Percentiles rank a stretch among this genome's conserved stretches.
Evolutionary conservation across 2,113 vertebrate species (phyloP).

Genomic region (Rostratula benghalensis): DNA sequence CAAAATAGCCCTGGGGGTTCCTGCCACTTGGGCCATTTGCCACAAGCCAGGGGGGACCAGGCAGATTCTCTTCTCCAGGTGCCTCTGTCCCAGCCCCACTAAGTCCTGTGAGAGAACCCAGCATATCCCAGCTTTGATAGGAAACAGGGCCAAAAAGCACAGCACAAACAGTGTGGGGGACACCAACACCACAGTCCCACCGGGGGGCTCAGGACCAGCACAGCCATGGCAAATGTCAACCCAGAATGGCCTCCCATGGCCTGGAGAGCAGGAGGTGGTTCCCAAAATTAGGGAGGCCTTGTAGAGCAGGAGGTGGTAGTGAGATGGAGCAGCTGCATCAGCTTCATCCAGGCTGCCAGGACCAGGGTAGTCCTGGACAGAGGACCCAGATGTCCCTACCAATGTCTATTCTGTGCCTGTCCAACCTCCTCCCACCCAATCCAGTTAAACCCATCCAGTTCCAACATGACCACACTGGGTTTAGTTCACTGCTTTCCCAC

Average conservation of each 20-base stretch:
- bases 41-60: not conserved
- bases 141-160: not conserved
- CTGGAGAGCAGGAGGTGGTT: not conserved
- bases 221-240: not conserved
- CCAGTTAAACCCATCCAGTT: not conserved
- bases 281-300: not conserved
- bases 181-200: not conserved
- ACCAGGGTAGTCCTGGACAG: not conserved
- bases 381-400: not conserved
- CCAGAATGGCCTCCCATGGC: not conserved
- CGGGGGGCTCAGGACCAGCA: not conserved
- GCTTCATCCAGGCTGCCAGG: not conserved
- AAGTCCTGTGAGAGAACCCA: not conserved
- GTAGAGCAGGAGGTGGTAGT: not conserved
- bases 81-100: not conserved
- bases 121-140: rapidly evolving
- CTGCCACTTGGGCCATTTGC: not conserved
- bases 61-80: not conserved
- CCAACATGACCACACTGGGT: not conserved
- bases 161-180: rapidly evolving
- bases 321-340: not conserved
- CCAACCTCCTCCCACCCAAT: not conserved
- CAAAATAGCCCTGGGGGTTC: not conserved
- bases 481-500: not conserved
- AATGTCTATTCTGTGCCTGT: rapidly evolving